These are phyloP conservation scores for Drosophila prolongata DNA, from an alignment of 2,888 invertebrate genomes.

Conservation along the genomic window DNA sequence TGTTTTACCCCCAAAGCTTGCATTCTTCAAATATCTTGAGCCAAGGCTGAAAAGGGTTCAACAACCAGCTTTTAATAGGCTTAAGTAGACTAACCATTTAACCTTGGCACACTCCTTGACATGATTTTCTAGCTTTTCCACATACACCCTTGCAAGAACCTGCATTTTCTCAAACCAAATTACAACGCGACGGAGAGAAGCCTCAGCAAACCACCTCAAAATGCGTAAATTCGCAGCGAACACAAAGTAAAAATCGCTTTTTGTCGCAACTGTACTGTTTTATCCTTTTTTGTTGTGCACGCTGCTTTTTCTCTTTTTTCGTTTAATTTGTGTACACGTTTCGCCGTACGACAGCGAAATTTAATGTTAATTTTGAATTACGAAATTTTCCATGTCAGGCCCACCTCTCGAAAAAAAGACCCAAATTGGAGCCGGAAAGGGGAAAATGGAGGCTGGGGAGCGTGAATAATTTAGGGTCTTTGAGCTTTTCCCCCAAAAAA, in stretches of 20 bases:
- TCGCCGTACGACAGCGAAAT: slow-evolving; percentile 43
- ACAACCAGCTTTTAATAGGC: too few species aligned
- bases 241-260: slow-evolving; percentile 56
- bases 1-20: too few species aligned
- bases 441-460: slow-evolving; percentile 18
- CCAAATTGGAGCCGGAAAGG: slow-evolving; percentile 6
- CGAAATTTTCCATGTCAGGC: slow-evolving; percentile 73
- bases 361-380: slow-evolving; percentile 81
- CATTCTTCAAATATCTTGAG: not conserved
- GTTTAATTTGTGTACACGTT: slow-evolving; percentile 64
- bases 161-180: not conserved
- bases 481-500: slow-evolving; percentile 58
- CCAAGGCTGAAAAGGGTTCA: not conserved
- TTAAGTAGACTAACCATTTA: not conserved
- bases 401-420: not conserved
- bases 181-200: not conserved
- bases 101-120: not conserved
- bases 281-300: slow-evolving; percentile 52
- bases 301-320: slow-evolving; percentile 54
- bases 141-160: not conserved
- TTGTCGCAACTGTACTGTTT: slow-evolving; percentile 70
- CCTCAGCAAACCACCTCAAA: slow-evolving; percentile 63
- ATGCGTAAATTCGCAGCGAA: slow-evolving; percentile 64
- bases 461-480: slow-evolving; percentile 76
- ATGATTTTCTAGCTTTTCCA: not conserved